A percentile compares a stretch with the other conserved stretches of the same genome.
These are phyloP conservation scores for Philaethria dido DNA, from an alignment of 2,888 invertebrate genomes.

Conservation along the genomic window DNA sequence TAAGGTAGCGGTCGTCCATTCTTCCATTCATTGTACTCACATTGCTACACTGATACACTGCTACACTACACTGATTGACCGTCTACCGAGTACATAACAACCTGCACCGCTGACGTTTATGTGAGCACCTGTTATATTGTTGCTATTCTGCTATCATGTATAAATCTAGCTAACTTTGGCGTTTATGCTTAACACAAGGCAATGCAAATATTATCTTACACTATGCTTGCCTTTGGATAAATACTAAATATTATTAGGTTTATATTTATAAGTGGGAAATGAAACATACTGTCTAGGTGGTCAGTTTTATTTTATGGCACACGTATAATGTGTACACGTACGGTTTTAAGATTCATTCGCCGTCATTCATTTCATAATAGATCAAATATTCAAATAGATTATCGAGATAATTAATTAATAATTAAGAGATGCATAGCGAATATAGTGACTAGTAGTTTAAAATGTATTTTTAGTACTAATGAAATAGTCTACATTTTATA, in stretches of 20 bases:
- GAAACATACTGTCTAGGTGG: not conserved
- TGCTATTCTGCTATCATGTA: not conserved
- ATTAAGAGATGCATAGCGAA: not conserved
- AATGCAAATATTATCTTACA: not conserved
- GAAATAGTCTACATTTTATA: too few relatives aligned
- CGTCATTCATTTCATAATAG: constrained; percentile 38
- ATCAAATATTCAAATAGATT: constrained; percentile 1
- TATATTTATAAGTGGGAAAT: not conserved
- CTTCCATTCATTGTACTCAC: constrained; percentile 46
- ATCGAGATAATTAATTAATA: not conserved
- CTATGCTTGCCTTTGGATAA: not conserved
- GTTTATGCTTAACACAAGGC: not conserved
- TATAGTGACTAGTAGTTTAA: not conserved
- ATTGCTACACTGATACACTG: constrained; percentile 31
- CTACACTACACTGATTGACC: constrained; percentile 29
- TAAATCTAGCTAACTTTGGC: not conserved
- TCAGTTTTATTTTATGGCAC: constrained; percentile 6
- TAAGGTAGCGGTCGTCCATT: constrained; percentile 63
- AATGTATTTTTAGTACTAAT: not conserved
- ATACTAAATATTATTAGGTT: not conserved
- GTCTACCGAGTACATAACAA: constrained; percentile 10
- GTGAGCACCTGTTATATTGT: not conserved
- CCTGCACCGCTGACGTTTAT: constrained; percentile 4
- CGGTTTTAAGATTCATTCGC: constrained; percentile 28
- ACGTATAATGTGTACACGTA: constrained; percentile 17